phyloP scores from a whole-genome alignment of 2,797 vertebrate genomes.

The Pangasius larnaudii region DNA sequence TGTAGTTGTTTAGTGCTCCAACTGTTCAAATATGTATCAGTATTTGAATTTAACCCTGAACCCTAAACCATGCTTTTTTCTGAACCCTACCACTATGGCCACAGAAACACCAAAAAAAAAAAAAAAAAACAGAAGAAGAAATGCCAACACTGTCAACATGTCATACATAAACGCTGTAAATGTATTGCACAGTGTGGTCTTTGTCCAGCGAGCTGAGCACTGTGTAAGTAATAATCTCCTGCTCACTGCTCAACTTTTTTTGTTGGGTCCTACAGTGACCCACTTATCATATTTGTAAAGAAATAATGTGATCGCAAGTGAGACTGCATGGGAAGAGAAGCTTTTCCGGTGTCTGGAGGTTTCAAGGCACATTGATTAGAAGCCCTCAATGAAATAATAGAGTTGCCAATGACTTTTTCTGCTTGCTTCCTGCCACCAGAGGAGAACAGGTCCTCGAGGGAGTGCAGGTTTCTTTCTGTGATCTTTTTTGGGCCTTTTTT shows the following conservation, averaged over 20 bases:
- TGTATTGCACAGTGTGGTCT: background rate
- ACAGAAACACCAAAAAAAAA: background rate
- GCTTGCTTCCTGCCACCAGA: background rate
- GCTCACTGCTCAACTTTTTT: background rate
- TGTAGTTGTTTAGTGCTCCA: background rate
- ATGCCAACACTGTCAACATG: background rate
- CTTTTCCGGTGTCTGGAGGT: background rate
- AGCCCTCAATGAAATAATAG: background rate
- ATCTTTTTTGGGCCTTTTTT: background rate
- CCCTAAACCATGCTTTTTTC: background rate
- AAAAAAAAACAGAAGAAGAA: background rate
- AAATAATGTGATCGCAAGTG: background rate
- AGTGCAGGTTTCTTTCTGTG: background rate
- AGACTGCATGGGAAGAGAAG: background rate
- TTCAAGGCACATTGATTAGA: background rate
- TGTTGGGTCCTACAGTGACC: background rate
- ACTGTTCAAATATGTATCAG: background rate
- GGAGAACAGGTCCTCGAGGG: background rate
- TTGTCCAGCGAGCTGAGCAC: background rate
- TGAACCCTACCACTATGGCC: background rate
- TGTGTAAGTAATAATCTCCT: background rate
- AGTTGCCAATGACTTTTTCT: background rate
- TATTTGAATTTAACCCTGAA: background rate
- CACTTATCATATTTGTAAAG: background rate
- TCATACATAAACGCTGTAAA: background rate